Conservation (phyloP, 2,113 vertebrate genomes). For the Symphodus melops region DNA sequence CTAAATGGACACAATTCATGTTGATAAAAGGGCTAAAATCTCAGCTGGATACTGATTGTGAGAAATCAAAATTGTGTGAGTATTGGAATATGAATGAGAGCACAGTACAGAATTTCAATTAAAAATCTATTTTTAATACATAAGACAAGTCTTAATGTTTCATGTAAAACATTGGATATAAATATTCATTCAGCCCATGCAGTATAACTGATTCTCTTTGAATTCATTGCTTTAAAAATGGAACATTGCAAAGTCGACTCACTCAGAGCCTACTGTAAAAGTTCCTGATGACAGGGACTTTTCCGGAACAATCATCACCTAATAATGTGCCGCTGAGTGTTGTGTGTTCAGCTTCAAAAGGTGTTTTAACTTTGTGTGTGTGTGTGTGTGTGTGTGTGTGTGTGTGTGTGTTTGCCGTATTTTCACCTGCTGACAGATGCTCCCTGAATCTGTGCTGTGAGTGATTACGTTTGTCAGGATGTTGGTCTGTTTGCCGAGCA, state of each 20-base stretch:
- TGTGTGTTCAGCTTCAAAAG: conserved; percentile 40
- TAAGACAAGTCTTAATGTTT: conserved; percentile 21
- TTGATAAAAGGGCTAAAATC: too few species aligned
- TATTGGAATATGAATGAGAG: background rate
- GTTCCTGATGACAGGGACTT: conserved; percentile 32
- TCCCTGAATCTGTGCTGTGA: conserved; percentile 45
- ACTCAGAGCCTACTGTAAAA: background rate
- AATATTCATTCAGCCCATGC: conserved; percentile 38
- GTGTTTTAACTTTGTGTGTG: conserved; percentile 44
- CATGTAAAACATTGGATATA: conserved; percentile 39
- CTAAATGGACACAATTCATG: too few species aligned
- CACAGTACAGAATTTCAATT: background rate
- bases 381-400: conserved; percentile 8
- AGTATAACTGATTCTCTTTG: conserved; percentile 47
- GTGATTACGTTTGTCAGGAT: conserved; percentile 71
- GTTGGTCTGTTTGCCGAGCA: conserved; percentile 67
- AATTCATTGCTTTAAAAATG: conserved; percentile 24
- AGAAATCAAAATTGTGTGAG: background rate
- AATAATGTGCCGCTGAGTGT: conserved; percentile 36
- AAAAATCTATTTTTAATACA: conserved; percentile 15
- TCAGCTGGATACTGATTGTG: background rate
- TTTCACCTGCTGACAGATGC: conserved; percentile 53
- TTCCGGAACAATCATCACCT: conserved; percentile 46
- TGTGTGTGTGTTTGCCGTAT: background rate
- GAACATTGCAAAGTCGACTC: background rate